These are phyloP conservation scores for Leucopternis melanops DNA, from an alignment of 2,113 vertebrate species.

Conservation along the genomic window DNA sequence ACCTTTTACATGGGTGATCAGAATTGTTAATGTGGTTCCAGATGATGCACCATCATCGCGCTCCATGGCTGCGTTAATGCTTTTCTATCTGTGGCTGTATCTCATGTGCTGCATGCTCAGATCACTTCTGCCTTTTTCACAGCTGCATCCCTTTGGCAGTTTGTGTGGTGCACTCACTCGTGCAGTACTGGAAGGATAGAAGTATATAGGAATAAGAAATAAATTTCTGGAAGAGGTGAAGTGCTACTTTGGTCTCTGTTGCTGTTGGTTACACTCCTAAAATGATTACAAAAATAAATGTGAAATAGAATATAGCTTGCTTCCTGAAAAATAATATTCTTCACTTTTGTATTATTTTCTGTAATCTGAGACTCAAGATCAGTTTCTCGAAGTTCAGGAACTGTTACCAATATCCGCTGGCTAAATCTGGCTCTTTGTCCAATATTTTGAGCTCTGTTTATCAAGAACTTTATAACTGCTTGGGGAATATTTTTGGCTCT, in stretches of 20 bases:
- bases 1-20: neutral
- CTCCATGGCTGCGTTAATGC: rapidly evolving
- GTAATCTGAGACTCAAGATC: neutral
- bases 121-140: neutral
- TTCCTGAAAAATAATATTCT: neutral
- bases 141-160: neutral
- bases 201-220: neutral
- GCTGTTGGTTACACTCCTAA: neutral
- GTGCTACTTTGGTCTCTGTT: neutral
- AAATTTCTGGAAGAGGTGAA: neutral
- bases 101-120: rapidly evolving
- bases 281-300: neutral
- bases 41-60: rapidly evolving
- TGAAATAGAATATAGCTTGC: neutral
- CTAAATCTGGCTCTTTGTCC: neutral
- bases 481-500: neutral
- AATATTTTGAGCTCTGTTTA: neutral
- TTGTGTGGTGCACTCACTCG: neutral
- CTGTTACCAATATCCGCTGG: neutral
- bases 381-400: neutral
- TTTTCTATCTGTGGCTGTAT: rapidly evolving
- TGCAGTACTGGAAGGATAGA: neutral
- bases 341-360: neutral
- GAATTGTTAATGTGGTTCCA: neutral
- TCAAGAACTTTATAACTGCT: neutral